These are phyloP conservation scores for Odontomyia ornata DNA, from an alignment of 2,888 invertebrate species.

Conservation along the genomic window DNA sequence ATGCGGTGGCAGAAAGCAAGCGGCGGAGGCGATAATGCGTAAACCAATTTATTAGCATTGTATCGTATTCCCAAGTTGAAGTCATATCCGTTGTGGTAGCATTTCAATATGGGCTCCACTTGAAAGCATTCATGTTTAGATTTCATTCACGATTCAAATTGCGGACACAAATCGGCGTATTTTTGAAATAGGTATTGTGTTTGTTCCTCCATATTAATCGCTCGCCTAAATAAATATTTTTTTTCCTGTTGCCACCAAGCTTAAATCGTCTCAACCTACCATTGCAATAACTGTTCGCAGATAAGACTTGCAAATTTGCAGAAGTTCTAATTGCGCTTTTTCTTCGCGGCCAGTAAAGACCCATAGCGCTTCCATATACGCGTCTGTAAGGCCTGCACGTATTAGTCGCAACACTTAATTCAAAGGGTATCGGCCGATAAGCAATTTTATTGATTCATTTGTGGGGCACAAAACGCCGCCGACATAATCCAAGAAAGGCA, in stretches of 20 bases:
- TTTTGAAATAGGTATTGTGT: no score
- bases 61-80: neutral
- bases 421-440: neutral
- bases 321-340: no score
- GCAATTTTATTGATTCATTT: conserved; percentile 8
- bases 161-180: no score
- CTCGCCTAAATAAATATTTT: no score
- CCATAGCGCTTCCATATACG: neutral
- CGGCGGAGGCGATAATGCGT: neutral
- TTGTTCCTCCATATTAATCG: no score
- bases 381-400: neutral
- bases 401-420: neutral
- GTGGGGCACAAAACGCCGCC: neutral
- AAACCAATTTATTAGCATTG: neutral
- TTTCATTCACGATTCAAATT: no score
- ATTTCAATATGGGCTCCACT: neutral
- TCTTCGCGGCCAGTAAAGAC: neutral
- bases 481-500: neutral
- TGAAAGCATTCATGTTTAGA: no score
- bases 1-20: neutral
- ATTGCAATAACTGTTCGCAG: no score
- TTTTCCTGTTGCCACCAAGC: no score
- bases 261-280: no score
- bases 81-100: neutral
- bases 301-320: no score